Conservation (phyloP, 2,888 invertebrate genomes). For the Plagiodera versicolora region DNA sequence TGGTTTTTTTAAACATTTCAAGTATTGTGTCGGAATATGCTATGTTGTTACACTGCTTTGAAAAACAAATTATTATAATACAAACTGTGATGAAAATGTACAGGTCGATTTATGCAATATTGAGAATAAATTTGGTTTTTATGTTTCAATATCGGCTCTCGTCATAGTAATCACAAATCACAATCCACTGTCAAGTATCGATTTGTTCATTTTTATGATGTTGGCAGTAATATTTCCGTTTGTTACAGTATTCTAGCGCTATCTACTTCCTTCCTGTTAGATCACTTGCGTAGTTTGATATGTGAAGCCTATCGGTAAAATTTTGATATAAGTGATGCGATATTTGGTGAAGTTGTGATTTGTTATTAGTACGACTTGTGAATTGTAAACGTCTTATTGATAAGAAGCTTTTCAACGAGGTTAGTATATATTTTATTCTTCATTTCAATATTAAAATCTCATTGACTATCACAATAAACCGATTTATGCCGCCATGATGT, state of each 20-base stretch:
- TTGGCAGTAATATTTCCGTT: conserved; percentile 15
- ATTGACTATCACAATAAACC: not conserved
- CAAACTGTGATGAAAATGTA: no score
- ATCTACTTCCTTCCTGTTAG: conserved; percentile 22
- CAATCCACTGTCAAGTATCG: no score
- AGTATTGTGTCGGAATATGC: no score
- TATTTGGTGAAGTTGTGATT: no score
- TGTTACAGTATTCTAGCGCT: conserved; percentile 10
- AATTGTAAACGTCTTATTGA: conserved; percentile 17
- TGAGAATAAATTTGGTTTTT: no score
- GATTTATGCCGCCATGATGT: conserved; percentile 39
- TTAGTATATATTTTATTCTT: not conserved
- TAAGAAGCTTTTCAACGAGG: conserved; percentile 20
- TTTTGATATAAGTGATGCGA: not conserved
- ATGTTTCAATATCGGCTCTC: no score
- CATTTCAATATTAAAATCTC: not conserved
- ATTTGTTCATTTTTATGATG: not conserved
- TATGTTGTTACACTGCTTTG: no score
- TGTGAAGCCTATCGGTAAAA: not conserved
- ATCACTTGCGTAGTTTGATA: not conserved
- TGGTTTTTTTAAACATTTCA: no score
- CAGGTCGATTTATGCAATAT: no score
- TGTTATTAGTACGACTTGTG: conserved; percentile 16
- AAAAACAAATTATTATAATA: no score
- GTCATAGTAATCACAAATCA: no score